Conservation (phyloP, 2,888 invertebrate genomes). For the Drosophila percnosoma region DNA sequence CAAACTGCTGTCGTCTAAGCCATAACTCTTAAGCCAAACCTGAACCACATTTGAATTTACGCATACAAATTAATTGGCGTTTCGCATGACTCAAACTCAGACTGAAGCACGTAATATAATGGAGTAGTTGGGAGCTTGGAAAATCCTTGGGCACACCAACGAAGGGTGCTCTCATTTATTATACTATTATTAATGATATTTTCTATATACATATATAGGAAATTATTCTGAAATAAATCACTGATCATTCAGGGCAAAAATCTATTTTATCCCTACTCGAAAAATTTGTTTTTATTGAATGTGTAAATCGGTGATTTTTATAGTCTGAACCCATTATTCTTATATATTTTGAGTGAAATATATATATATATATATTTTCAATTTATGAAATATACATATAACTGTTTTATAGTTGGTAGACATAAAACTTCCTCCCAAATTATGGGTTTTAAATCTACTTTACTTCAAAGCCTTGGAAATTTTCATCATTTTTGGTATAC, state of each 20-base stretch:
- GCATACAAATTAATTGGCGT: slow-evolving; percentile 25
- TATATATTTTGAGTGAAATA: too few species aligned
- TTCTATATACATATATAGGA: neutral
- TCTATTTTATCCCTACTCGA: neutral
- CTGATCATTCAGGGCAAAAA: accelerated
- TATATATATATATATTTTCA: neutral
- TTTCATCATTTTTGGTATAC: too few species aligned
- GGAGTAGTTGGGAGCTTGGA: neutral
- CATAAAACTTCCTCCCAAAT: too few species aligned
- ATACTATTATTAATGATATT: neutral
- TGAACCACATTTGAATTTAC: slow-evolving; percentile 28
- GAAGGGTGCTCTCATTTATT: neutral
- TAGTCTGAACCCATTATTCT: neutral
- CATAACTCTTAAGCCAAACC: slow-evolving; percentile 13
- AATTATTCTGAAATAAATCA: neutral
- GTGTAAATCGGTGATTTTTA: neutral
- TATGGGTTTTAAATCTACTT: too few species aligned
- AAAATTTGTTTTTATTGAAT: too few species aligned
- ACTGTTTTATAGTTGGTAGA: neutral
- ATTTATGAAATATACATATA: neutral
- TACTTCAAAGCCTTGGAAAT: neutral
- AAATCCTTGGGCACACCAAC: neutral
- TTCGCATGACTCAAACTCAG: slow-evolving; percentile 10
- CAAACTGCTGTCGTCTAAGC: slow-evolving; percentile 10
- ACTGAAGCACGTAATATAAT: neutral